phyloP scores from a whole-genome alignment of 2,113 vertebrate species.

The Epinephelus lanceolatus region DNA sequence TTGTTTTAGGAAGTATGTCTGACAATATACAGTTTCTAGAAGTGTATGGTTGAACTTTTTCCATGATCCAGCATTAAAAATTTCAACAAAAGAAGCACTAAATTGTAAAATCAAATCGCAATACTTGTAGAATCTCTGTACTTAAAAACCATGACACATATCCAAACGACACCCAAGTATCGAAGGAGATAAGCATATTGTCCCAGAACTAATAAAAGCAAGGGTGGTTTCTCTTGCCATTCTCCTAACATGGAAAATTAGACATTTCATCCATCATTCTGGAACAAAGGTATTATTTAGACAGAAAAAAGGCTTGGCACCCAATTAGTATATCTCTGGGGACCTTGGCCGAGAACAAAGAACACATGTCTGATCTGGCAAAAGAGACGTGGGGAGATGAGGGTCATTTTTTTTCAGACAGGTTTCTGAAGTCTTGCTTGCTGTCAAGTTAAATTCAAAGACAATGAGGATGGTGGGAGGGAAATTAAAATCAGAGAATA shows the following conservation, averaged over 20 bases:
- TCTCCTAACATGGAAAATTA: constrained; percentile 34
- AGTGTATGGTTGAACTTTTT: no score
- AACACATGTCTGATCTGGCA: constrained; percentile 59
- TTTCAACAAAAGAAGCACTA: no score
- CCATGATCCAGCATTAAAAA: no score
- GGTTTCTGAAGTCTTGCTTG: constrained; percentile 44
- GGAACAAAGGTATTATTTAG: constrained; percentile 65
- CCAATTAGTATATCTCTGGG: constrained; percentile 70
- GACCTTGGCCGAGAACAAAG: constrained; percentile 72
- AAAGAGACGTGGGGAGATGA: constrained; percentile 44
- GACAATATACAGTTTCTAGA: no score
- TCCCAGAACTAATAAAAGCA: neutral
- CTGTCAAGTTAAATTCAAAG: constrained; percentile 69
- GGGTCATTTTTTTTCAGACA: constrained; percentile 42
- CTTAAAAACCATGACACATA: no score
- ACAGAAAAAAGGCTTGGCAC: constrained; percentile 58
- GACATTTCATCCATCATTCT: constrained; percentile 63
- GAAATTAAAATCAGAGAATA: constrained; percentile 51
- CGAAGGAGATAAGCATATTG: no score
- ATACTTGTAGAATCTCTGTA: no score
- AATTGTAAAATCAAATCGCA: no score
- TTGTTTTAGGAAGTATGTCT: no score
- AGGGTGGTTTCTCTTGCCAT: neutral
- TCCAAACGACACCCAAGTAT: no score
- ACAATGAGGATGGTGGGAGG: constrained; percentile 42